phyloP scores from a whole-genome alignment of 2,888 invertebrate genomes.

The Drosophila paracracens region DNA sequence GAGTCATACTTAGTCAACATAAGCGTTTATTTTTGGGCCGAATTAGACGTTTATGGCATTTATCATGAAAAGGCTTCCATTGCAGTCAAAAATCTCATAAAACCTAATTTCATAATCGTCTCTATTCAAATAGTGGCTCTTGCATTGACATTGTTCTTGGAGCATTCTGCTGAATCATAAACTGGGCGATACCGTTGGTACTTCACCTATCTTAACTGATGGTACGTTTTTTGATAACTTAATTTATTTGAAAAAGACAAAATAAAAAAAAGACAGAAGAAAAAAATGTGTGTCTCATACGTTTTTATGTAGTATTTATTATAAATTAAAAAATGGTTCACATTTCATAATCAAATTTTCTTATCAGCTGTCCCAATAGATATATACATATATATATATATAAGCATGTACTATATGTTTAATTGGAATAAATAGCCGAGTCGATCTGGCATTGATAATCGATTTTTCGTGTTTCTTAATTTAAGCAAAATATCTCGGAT shows the following conservation, averaged over 20 bases:
- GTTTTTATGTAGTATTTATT: neutral
- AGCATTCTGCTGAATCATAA: neutral
- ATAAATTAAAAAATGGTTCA: neutral
- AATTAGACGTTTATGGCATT: constrained; percentile 10
- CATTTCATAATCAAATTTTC: neutral
- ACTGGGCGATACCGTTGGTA: neutral
- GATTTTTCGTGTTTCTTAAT: neutral
- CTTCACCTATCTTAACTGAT: neutral
- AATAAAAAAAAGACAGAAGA: too few relatives aligned
- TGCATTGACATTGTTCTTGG: neutral
- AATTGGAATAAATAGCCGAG: neutral
- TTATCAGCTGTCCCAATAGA: neutral
- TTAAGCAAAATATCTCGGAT: neutral
- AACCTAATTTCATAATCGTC: neutral
- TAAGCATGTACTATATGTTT: neutral
- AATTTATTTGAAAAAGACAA: neutral
- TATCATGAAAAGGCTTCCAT: constrained; percentile 1
- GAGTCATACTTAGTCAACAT: constrained; percentile 3
- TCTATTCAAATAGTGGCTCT: constrained; percentile 3
- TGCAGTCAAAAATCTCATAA: neutral
- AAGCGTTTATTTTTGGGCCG: neutral
- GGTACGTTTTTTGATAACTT: neutral
- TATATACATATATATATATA: neutral
- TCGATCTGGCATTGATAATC: neutral
- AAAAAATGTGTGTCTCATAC: too few relatives aligned